Evolutionary conservation across 2,113 vertebrate genomes (phyloP).

Genomic region (Numida meleagris): DNA sequence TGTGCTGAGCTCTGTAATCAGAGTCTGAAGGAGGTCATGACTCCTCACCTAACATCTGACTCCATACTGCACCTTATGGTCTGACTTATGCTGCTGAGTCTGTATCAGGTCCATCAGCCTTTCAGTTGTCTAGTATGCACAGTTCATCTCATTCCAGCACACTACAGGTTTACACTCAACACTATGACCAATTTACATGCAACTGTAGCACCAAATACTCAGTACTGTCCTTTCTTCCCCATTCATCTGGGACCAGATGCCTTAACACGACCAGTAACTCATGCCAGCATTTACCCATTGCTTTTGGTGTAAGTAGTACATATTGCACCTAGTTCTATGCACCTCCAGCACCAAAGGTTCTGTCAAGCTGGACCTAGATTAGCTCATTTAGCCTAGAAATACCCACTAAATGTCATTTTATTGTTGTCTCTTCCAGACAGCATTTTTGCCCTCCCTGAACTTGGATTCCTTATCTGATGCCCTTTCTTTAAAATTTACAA

Average conservation of each 20-base stretch:
- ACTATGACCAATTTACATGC: neutral
- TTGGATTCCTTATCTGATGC: neutral
- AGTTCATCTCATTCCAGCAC: neutral
- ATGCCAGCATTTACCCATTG: fast-evolving
- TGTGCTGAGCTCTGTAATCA: neutral
- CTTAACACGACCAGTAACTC: neutral
- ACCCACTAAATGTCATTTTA: neutral
- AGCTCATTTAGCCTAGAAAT: neutral
- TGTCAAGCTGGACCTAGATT: neutral
- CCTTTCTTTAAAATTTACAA: neutral
- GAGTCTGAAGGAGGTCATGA: neutral
- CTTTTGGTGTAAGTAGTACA: neutral
- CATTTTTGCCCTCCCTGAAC: neutral
- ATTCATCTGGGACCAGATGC: neutral
- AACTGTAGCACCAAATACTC: neutral
- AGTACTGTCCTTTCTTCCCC: fast-evolving
- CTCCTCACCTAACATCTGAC: neutral
- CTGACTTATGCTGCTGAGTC: neutral
- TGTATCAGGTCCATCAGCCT: neutral
- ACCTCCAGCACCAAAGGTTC: neutral
- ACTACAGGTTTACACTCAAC: neutral
- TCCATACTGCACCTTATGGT: neutral
- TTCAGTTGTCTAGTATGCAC: neutral
- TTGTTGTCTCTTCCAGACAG: neutral
- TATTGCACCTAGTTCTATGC: neutral